Evolutionary conservation across 2,113 vertebrate species (phyloP), one percentile per base, ranked within the genome.

Genomic region (Prolemur simus): DNA sequence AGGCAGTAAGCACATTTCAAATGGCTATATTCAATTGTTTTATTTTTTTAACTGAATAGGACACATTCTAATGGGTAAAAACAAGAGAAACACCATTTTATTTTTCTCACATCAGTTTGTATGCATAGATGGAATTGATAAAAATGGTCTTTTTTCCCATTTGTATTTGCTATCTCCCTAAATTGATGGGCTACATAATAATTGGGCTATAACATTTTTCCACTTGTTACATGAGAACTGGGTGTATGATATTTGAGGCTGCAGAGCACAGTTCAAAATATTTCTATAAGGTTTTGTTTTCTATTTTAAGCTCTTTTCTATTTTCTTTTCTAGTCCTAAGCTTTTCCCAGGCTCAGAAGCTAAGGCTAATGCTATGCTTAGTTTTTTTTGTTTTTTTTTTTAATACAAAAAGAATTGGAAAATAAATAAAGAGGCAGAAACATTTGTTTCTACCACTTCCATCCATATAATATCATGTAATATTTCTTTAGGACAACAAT

Each of bases 341-440:
- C 21, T 68, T 34, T 60, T 77, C 25, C 17, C 83, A 25, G 29
- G n/a, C 37, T 78, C 47, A 86, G 7, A 69, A 82, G 21, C 18
- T 60, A 76, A 92, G 29, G 32, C 3, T 29, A 69, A 83, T 87
- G 29, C 32, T 60, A 77, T n/a, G 13, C 7, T 90, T 89, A 71
- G 6, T 17, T 45, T 92, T 52, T 21, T 45, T 92, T 42, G 4
- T 42, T 42, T 45, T 91, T 32, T 52, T 96, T 87, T 91, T 76
- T 83, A 56, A 29, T 66, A 83, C 8, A 85, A 76, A 88, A 80
- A 93, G 10, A 7, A 78, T 37, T 91, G 6, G 87, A 93, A 1
- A 87, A n/a, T 86, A 39, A 93, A 92, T 25, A 78, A 77, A 89
- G 37, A 85, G 14, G 8, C 14, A 95, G 42, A 94, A 49, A 85